Evolutionary conservation across 53 echinoderm and acorn worm species (phyloP), one percentile per base, ranked within the genome.

Genomic region (Mesocentrotus franciscanus): DNA sequence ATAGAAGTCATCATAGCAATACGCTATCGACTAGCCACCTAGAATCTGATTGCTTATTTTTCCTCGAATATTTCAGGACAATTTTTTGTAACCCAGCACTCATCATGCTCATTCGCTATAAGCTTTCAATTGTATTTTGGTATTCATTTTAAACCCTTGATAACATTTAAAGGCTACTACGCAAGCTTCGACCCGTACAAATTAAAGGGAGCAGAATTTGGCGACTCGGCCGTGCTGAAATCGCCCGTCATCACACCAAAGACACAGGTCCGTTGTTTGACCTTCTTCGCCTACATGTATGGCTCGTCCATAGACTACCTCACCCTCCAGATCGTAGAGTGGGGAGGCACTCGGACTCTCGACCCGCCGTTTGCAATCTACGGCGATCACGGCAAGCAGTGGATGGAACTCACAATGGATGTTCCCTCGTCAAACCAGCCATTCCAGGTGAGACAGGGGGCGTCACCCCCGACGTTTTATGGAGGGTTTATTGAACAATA

Each of bases 261-360:
- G 17, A 85, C 83, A 36, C 12, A 85, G 12, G 55, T 94, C 0
- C 96, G 75, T 5, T 97, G 97, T 79, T 62, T 97, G 66, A 90
- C 90, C 60, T 96, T 97, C 94, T 97, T 94, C 94, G 95, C 95
- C 71, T 95, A 95, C 95, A 64, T 97, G 95, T 74, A n/a, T 26
- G 96, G 97, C 24, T 57, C 0, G 1, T n/a, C n/a, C 4, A 58
- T 93, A 2, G 93, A 93, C 32, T 93, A 76, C 57, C 57, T 93
- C 76, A 93, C 71, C 30, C 49, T 93, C 27, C 20, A 93, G 10
- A 59, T 93, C 26, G 17, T 56, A 56, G 56, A 49, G n/a, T 72
- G 24, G 56, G 93, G 93, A 72, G 33, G 74, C 1, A 93, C 76
- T 2, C 58, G 30, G 17, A 18, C 93, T 4, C 14, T 93, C 27